These are phyloP conservation scores for Phataginus tricuspis DNA, from an alignment of 2,797 vertebrate species.

Conservation along the genomic window DNA sequence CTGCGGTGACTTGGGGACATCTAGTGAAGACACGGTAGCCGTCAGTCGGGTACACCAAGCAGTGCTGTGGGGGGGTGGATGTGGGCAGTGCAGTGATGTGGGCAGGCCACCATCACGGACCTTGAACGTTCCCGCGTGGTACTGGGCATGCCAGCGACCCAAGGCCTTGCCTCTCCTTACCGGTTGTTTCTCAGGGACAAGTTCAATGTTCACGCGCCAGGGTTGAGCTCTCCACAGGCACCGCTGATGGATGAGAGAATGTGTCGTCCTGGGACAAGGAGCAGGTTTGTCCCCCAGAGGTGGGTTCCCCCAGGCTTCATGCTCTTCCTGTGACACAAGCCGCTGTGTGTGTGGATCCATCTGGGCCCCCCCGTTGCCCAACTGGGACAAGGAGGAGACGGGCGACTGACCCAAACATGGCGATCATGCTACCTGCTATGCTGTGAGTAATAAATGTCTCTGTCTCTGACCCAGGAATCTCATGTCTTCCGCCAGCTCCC, in stretches of 20 bases:
- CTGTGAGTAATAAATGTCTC: neutral
- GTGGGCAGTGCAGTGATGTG: too few species aligned
- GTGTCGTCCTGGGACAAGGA: neutral
- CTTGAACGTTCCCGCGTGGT: accelerated
- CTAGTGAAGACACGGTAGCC: neutral
- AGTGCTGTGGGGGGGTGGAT: accelerated
- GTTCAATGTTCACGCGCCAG: too few species aligned
- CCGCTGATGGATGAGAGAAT: neutral
- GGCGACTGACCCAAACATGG: accelerated
- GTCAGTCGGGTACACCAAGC: accelerated
- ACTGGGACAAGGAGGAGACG: neutral
- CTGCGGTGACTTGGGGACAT: too few species aligned
- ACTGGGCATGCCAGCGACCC: neutral
- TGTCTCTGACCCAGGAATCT: neutral
- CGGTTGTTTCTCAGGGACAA: neutral
- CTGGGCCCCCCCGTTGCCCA: neutral
- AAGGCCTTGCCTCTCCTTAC: neutral
- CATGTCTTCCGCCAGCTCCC: neutral
- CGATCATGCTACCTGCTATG: neutral
- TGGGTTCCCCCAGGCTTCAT: accelerated
- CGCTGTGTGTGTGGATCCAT: accelerated
- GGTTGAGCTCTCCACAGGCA: neutral
- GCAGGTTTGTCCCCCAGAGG: neutral
- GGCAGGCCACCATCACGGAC: accelerated
- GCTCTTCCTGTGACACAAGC: accelerated